Evolutionary conservation across 2,113 vertebrate genomes (phyloP).

Genomic region (Marcusenius ussheri): DNA sequence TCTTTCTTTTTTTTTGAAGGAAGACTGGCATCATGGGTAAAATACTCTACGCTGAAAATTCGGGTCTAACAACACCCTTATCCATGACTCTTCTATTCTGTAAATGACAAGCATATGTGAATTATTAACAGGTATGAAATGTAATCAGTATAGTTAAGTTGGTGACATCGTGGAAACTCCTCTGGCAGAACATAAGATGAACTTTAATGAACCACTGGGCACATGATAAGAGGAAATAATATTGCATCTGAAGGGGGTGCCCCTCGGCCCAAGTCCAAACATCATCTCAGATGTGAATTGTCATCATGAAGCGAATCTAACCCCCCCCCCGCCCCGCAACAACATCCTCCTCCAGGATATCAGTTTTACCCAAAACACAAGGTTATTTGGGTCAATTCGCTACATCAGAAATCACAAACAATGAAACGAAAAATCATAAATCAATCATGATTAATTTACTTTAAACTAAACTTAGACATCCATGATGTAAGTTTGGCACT

Average conservation of each 20-base stretch:
- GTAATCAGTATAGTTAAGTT: not conserved
- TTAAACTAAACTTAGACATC: not conserved
- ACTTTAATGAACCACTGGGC: not conserved
- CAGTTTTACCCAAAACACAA: not conserved
- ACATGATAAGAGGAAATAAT: not conserved
- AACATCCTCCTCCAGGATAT: not conserved
- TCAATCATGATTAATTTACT: not conserved
- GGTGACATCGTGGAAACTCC: not conserved
- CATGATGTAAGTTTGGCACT: not conserved
- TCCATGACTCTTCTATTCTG: not conserved
- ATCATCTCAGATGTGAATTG: not conserved
- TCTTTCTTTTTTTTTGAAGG: too few relatives aligned
- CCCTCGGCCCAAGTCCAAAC: not conserved
- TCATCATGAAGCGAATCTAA: not conserved
- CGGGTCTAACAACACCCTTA: not conserved
- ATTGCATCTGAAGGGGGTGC: not conserved
- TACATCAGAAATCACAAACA: not conserved
- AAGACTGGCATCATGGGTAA: too few relatives aligned
- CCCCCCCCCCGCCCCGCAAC: not conserved
- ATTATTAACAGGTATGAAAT: not conserved
- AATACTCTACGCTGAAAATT: too few relatives aligned
- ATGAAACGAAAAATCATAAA: not conserved
- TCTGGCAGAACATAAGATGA: not conserved
- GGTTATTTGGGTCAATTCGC: not conserved
- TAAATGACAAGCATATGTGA: not conserved